Base-by-base conservation (phyloP, 2,888 invertebrate genomes). In the Barypeithes pellucidus region DNA sequence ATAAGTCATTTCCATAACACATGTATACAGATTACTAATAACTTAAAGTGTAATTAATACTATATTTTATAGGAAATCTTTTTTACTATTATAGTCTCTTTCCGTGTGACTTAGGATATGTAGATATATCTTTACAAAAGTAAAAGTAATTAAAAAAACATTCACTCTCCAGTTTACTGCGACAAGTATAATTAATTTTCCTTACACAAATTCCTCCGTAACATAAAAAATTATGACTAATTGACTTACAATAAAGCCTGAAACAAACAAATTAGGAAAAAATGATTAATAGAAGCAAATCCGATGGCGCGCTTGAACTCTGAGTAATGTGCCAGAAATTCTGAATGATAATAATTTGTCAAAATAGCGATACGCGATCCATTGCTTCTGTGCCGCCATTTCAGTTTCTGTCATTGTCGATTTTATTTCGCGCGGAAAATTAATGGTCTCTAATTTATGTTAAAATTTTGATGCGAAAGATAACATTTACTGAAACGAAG, bases 181-280 rank as follows among this genome's bases (percentile, higher is more conserved):
- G 43, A 43, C 16, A 43, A 20, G n/a, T 11, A 24, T 24, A 57
- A 57, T 57, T 57, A 57, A 57, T 57, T 33, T 33, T 33, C 54
- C 18, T 33, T 57, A 18, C n/a, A 33, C 1, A 33, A 24, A 18
- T 57, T 33, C 54, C 16, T 33, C 16, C 18, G 22, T 4, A 52
- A 12, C 33, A 50, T 52, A 52, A 71, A 65, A 65, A 22, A 20
- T 43, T 47, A 52, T 72, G 72, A 72, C 66, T 72, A 72, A 72
- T 72, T 60, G 65, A 29, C 50, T 50, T 47, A 52, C 60, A 66
- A 66, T 65, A 72, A 66, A 43, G 52, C 63, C 33, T 22, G 14
- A 39, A 72, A 67, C 66, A 66, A 72, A 72, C 59, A 60, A 72
- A 72, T 66, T 72, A 66, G 61, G 66, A 65, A 72, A 72, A 72